Percentiles rank a stretch among this genome's conserved stretches.
phyloP scores from a whole-genome alignment of 2,888 invertebrate species.

The Melanchra persicariae region DNA sequence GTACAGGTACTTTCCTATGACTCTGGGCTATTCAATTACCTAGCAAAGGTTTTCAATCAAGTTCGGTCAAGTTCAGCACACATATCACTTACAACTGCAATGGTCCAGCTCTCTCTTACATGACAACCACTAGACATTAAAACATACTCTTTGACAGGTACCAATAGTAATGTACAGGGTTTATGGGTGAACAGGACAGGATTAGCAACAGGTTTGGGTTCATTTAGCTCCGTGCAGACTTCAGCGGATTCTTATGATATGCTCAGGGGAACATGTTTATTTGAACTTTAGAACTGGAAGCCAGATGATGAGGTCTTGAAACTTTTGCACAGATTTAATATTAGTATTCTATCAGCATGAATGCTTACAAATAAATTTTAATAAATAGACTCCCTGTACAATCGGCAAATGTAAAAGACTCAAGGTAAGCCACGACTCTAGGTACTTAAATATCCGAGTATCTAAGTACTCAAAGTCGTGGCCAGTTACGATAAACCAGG shows the following conservation, averaged over 20 bases:
- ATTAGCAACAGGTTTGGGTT: not conserved
- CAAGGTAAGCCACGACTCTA: constrained; percentile 4
- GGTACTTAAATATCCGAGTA: not conserved
- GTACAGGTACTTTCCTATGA: not conserved
- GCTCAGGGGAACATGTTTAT: not conserved
- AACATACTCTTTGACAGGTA: not conserved
- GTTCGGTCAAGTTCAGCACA: not conserved
- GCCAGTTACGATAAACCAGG: constrained; percentile 9
- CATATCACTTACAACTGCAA: not conserved
- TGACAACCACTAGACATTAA: not conserved
- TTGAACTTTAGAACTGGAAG: not conserved
- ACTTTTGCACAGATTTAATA: no score
- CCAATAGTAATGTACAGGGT: constrained; percentile 1
- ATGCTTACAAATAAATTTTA: not conserved
- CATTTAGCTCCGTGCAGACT: not conserved
- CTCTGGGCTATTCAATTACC: not conserved
- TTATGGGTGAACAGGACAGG: constrained; percentile 10
- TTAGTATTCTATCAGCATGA: no score
- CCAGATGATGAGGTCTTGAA: no score
- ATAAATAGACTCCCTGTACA: not conserved
- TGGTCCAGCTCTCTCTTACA: not conserved
- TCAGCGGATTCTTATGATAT: not conserved
- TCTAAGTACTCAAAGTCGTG: not conserved
- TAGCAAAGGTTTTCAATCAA: not conserved
- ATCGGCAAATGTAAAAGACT: not conserved